These are phyloP conservation scores for Sycobia sp. DNA, from an alignment of 1,140 invertebrate species.

Conservation along the genomic window DNA sequence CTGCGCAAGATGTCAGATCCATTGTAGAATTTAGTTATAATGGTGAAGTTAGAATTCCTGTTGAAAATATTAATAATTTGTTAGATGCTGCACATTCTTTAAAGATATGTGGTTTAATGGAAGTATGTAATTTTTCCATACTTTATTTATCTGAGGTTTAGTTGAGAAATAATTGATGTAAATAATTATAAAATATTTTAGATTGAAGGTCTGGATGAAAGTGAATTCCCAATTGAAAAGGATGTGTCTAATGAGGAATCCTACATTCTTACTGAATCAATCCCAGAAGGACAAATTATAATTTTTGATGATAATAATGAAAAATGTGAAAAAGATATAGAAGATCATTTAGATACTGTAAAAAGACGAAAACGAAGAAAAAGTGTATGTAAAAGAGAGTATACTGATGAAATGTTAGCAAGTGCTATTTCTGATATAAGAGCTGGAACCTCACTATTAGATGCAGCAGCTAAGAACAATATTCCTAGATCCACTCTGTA, in stretches of 20 bases:
- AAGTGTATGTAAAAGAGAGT: constrained; percentile 51
- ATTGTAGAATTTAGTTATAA: constrained; percentile 68
- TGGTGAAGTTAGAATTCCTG: constrained; percentile 63
- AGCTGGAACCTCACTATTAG: constrained; percentile 53
- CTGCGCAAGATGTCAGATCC: constrained; percentile 58
- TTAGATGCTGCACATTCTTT: constrained; percentile 61
- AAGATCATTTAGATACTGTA: constrained; percentile 13
- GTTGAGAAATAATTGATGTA: background rate
- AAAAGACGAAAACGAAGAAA: constrained; percentile 47
- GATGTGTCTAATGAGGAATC: constrained; percentile 22
- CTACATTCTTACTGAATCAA: constrained; percentile 8
- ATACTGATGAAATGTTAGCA: constrained; percentile 54
- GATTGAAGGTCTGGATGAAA: constrained; percentile 49
- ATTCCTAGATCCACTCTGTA: constrained; percentile 62
- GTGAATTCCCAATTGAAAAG: constrained; percentile 33
- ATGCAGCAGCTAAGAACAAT: constrained; percentile 54
- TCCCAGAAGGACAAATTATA: constrained; percentile 23
- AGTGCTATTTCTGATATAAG: constrained; percentile 57
- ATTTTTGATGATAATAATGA: background rate
- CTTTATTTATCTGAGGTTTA: background rate
- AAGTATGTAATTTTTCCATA: constrained; percentile 57
- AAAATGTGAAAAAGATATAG: constrained; percentile 28
- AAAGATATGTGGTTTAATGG: constrained; percentile 62
- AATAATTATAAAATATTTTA: constrained; percentile 21
- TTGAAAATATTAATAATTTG: constrained; percentile 58